Evolutionary conservation across 2,113 vertebrate genomes (phyloP).

Genomic region (Malaclemys terrapin): DNA sequence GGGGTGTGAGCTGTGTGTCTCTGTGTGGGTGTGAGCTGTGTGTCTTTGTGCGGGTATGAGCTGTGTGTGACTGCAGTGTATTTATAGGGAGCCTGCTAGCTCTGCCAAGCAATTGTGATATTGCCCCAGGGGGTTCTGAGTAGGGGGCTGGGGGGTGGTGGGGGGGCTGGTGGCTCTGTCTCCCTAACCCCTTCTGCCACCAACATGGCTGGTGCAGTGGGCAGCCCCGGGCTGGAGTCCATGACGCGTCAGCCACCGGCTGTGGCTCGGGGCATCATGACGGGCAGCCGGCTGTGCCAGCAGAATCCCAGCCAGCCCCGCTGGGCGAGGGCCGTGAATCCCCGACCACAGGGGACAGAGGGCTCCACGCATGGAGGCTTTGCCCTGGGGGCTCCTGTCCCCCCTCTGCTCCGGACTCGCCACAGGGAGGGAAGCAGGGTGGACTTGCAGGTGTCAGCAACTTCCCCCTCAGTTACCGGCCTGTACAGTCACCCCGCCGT

Average conservation of each 20-base stretch:
- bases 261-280: not conserved
- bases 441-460: not conserved
- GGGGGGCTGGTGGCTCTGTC: not conserved
- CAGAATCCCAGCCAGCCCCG: too few relatives aligned
- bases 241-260: not conserved
- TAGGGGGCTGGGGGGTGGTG: not conserved
- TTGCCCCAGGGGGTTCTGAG: not conserved
- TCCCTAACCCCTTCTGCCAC: not conserved
- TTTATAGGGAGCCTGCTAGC: not conserved
- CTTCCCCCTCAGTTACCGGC: not conserved
- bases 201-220: too few relatives aligned
- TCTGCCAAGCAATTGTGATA: not conserved
- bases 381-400: not conserved
- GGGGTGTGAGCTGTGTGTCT: not conserved
- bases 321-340: too few relatives aligned
- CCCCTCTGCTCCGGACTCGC: not conserved
- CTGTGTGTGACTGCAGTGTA: not conserved
- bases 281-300: not conserved
- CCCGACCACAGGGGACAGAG: not conserved
- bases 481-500: rapidly evolving
- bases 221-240: not conserved
- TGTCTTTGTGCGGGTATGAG: not conserved
- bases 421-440: not conserved
- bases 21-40: not conserved
- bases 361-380: not conserved